Base-by-base conservation (phyloP, 2,888 invertebrate species). In the Actias luna region DNA sequence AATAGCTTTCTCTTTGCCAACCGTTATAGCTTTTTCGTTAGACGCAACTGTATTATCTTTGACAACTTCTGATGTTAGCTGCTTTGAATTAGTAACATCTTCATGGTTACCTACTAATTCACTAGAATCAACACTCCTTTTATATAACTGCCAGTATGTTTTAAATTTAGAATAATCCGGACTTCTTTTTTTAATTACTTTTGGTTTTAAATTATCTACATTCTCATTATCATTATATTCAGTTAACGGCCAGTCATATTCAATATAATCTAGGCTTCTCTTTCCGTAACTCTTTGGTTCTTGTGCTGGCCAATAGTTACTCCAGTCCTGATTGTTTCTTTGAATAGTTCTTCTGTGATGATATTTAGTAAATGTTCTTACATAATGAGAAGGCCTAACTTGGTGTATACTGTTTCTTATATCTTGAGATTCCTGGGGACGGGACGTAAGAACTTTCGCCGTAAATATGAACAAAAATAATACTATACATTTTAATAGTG, bases 381-480 rank as follows among this genome's bases (percentile, higher is more conserved):
- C 90, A 72, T 89, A 92, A 68, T 89, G 86, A 0, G 83, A 69
- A 2, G 91, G 85, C 69, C 89, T 92, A 16, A 77, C 70, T 31
- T 88, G 86, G 42, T 90, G 88, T 65, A 91, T 89, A 18, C 78
- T 82, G 70, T 89, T 89, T 64, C 78, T 80, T 1, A 77, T 66
- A 57, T 92, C 88, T 42, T 85, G 83, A 36, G 82, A 75, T 63
- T 92, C 92, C 69, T 89, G 89, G 16, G 92, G 90, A 18, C 88
- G 80, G 52, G 92, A 88, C 25, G 92, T 91, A 25, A 92, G 69
- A 2, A 92, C 92, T 78, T 91, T 91, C 8, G 92, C 91, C 63
- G 92, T 92, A 70, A 92, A 92, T 67, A 92, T 90, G 74, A 92
- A 90, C 46, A 92, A 74, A 72, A 92, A 92, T 64, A 92, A 75